These are phyloP conservation scores for Jordanella pulchra DNA, from an alignment of 2,797 vertebrate species.

Conservation along the genomic window DNA sequence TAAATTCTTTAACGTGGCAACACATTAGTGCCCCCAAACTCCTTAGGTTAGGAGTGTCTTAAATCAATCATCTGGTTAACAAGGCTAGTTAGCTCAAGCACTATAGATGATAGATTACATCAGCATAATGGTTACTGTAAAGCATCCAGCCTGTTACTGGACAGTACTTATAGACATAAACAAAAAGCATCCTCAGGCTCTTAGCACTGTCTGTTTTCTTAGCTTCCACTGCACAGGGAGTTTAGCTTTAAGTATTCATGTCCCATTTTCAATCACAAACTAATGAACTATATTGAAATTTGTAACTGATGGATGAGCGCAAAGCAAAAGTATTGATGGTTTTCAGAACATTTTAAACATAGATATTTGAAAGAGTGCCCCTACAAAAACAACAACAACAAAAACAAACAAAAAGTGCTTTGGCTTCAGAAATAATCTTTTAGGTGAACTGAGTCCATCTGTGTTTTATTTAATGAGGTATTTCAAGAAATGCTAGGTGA, in stretches of 20 bases:
- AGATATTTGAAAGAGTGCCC: neutral
- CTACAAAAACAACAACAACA: too few species aligned
- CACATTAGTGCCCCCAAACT: neutral
- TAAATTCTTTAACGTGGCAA: neutral
- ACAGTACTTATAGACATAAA: conserved; percentile 1
- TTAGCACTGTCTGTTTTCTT: neutral
- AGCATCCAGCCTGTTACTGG: conserved; percentile 10
- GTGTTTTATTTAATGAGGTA: neutral
- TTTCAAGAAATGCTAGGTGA: neutral
- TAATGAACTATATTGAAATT: neutral
- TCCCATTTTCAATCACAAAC: neutral
- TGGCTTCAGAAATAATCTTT: neutral
- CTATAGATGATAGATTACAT: neutral
- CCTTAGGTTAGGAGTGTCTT: neutral
- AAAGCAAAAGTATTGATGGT: neutral
- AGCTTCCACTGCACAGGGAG: neutral
- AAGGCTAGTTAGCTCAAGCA: neutral
- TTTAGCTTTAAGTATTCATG: neutral
- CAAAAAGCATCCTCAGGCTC: neutral
- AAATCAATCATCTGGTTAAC: neutral
- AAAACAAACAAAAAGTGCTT: too few species aligned
- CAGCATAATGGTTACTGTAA: conserved; percentile 3
- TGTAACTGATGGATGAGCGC: neutral
- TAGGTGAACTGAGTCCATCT: neutral
- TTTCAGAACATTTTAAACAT: neutral